A percentile compares a stretch with the other conserved stretches of the same genome.
These are phyloP conservation scores for Rhinogobio ventralis DNA, from an alignment of 2,797 vertebrate species.

Conservation along the genomic window DNA sequence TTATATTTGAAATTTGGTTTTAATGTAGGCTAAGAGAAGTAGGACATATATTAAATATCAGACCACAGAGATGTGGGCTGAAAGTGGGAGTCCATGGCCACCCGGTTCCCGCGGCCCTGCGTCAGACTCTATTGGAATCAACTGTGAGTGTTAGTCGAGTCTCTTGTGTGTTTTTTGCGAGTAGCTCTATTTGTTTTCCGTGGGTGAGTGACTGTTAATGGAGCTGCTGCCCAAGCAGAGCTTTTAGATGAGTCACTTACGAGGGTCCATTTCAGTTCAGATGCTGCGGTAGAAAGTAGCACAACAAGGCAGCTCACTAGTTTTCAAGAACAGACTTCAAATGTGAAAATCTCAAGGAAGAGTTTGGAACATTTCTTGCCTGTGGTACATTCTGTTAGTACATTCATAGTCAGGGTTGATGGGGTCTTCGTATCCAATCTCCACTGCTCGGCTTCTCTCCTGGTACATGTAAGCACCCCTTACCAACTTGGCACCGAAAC, in stretches of 20 bases:
- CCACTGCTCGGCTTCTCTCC: slow-evolving; percentile 81
- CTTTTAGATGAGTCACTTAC: slow-evolving; percentile 29
- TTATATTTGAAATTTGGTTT: background rate
- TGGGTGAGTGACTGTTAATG: slow-evolving; percentile 19
- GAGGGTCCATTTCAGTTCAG: slow-evolving; percentile 15
- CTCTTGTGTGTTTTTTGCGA: slow-evolving; percentile 17
- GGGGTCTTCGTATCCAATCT: slow-evolving; percentile 89
- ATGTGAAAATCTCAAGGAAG: background rate
- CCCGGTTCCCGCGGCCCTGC: background rate
- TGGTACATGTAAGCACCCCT: slow-evolving; percentile 94
- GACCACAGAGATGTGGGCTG: background rate
- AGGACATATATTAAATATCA: background rate
- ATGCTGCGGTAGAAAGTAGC: slow-evolving; percentile 6
- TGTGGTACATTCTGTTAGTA: slow-evolving; percentile 90
- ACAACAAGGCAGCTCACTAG: slow-evolving; percentile 2
- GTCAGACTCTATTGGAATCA: background rate
- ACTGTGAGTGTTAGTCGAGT: slow-evolving; percentile 18
- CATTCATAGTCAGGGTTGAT: slow-evolving; percentile 88
- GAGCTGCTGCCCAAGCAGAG: slow-evolving; percentile 11
- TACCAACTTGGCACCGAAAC: slow-evolving; percentile 90
- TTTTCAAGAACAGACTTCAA: slow-evolving; percentile 1
- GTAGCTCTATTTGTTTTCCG: slow-evolving; percentile 20
- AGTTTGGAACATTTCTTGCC: slow-evolving; percentile 68
- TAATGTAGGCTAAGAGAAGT: background rate
- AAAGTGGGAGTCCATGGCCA: background rate